phyloP scores from a whole-genome alignment of 2,888 invertebrate genomes.

The Lasioglossum figueresi region DNA sequence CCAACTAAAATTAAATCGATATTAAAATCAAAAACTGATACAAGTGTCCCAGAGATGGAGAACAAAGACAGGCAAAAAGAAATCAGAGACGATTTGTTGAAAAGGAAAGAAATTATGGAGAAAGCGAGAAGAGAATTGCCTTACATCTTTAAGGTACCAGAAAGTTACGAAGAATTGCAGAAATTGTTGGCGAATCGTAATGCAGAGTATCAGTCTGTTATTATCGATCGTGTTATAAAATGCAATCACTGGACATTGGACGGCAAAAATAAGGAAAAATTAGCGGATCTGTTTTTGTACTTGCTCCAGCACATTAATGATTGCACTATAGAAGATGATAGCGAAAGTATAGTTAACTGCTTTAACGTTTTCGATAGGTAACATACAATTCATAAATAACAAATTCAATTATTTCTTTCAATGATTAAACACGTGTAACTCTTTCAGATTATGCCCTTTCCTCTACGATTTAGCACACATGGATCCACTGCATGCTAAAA shows the following conservation, averaged over 20 bases:
- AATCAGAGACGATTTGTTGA: slow-evolving; percentile 80
- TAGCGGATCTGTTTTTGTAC: slow-evolving; percentile 90
- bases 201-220: slow-evolving; percentile 88
- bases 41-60: slow-evolving; percentile 45
- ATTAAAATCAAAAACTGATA: slow-evolving; percentile 45
- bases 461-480: slow-evolving; percentile 89
- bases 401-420: not conserved
- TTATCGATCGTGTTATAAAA: slow-evolving; percentile 93
- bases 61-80: slow-evolving; percentile 63
- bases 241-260: slow-evolving; percentile 93
- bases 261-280: slow-evolving; percentile 91
- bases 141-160: slow-evolving; percentile 86
- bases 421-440: slow-evolving; percentile 32
- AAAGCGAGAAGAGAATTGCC: slow-evolving; percentile 86
- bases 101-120: slow-evolving; percentile 85
- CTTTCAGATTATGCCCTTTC: slow-evolving; percentile 82
- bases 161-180: slow-evolving; percentile 87
- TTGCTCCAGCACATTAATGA: slow-evolving; percentile 92
- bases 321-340: slow-evolving; percentile 83
- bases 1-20: slow-evolving; percentile 36
- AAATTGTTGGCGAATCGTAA: slow-evolving; percentile 87
- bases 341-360: slow-evolving; percentile 84
- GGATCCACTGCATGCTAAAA: slow-evolving; percentile 89
- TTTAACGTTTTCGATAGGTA: slow-evolving; percentile 87
- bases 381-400: not conserved